Evolutionary conservation across 2,888 invertebrate species (phyloP).

Genomic region (Drosophila niveifrons): DNA sequence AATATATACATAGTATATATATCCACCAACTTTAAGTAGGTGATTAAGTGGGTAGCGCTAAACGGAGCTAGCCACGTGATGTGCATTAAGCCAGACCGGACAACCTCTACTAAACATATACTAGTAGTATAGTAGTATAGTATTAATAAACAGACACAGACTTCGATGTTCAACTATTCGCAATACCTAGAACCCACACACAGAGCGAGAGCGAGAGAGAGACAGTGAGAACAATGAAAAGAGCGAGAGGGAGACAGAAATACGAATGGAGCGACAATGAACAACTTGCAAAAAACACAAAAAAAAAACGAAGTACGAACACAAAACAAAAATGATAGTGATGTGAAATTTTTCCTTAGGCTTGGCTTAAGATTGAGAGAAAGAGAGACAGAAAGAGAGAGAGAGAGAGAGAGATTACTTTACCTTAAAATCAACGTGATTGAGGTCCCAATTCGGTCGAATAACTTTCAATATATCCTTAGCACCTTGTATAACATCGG

Average conservation of each 20-base stretch:
- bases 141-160: constrained; percentile 17
- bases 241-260: not conserved
- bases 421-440: constrained; percentile 91
- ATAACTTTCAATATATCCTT: constrained; percentile 89
- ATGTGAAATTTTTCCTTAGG: constrained; percentile 17
- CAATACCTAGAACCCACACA: constrained; percentile 17
- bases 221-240: not conserved
- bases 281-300: constrained; percentile 33
- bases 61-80: constrained; percentile 35
- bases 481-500: constrained; percentile 89
- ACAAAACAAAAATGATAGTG: constrained; percentile 34
- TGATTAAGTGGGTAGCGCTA: constrained; percentile 13
- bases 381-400: not conserved
- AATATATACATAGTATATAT: not conserved
- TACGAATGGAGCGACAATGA: constrained; percentile 33
- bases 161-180: constrained; percentile 2
- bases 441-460: constrained; percentile 89
- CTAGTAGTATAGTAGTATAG: not conserved
- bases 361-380: not conserved
- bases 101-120: constrained; percentile 4
- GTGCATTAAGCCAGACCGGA: constrained; percentile 22
- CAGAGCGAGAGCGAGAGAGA: constrained; percentile 1
- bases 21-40: not conserved
- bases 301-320: too few species aligned
- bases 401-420: constrained; percentile 31